phyloP scores from a whole-genome alignment of 2,888 invertebrate species.

The Biston betularia region DNA sequence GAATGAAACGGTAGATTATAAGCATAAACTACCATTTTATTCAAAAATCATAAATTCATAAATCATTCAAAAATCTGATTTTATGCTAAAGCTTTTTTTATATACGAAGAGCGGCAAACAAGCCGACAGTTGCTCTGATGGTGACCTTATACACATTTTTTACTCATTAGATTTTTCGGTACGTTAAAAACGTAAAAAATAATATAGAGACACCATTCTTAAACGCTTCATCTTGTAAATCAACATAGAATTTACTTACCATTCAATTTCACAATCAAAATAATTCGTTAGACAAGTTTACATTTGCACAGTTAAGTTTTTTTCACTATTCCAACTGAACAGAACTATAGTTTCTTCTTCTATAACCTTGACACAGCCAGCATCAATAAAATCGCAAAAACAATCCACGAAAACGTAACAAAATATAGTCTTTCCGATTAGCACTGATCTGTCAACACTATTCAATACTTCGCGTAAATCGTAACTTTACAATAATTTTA shows the following conservation, averaged over 20 bases:
- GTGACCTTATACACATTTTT: too few relatives aligned
- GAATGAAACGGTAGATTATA: too few relatives aligned
- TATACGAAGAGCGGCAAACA: too few relatives aligned
- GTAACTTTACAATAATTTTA: slow-evolving; percentile 13
- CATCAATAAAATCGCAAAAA: slow-evolving; percentile 17
- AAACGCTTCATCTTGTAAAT: too few relatives aligned
- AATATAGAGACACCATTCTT: background rate
- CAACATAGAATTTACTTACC: slow-evolving; percentile 2
- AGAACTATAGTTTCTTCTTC: background rate
- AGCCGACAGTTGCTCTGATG: too few relatives aligned
- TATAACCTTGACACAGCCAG: background rate
- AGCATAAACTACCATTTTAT: too few relatives aligned
- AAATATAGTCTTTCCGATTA: slow-evolving; percentile 58
- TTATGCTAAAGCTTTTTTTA: too few relatives aligned
- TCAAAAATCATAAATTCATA: too few relatives aligned
- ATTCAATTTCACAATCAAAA: background rate
- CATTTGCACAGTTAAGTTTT: background rate
- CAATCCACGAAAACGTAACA: slow-evolving; percentile 15
- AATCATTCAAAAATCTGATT: too few relatives aligned
- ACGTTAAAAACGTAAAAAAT: background rate
- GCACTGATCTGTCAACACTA: slow-evolving; percentile 45
- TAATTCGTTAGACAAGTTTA: background rate
- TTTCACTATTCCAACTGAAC: background rate
- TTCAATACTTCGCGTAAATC: slow-evolving; percentile 20
- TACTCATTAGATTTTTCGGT: too few relatives aligned